Conservation (phyloP, 2,113 vertebrate species). For the Bujurquina vittata region DNA sequence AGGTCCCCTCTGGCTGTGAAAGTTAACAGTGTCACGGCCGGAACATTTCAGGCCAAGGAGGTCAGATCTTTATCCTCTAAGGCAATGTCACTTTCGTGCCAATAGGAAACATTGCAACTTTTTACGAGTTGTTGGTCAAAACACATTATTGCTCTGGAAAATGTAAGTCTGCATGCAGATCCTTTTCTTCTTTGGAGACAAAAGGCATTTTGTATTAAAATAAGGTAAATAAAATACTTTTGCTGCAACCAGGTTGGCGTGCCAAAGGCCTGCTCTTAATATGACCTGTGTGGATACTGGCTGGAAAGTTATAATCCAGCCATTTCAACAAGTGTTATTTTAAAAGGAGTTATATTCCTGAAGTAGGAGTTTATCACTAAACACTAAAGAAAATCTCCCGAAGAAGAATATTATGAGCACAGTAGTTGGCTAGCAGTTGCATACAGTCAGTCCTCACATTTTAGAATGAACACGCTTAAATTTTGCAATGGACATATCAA, state of each 20-base stretch:
- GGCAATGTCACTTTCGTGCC: constrained; percentile 7
- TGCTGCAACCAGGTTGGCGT: not conserved
- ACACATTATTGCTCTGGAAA: not conserved
- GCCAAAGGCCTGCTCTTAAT: not conserved
- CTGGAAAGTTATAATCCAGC: not conserved
- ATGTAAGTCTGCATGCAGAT: not conserved
- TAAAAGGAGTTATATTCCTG: not conserved
- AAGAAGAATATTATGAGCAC: not conserved
- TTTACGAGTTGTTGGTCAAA: not conserved
- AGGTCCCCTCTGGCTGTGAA: not conserved
- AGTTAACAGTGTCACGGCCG: not conserved
- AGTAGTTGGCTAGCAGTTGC: not conserved
- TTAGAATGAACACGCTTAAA: not conserved
- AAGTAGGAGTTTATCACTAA: too few relatives aligned
- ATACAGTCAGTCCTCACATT: not conserved
- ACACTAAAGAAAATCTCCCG: not conserved
- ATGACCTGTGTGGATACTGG: not conserved
- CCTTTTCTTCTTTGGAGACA: not conserved
- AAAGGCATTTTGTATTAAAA: not conserved
- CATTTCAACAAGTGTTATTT: not conserved
- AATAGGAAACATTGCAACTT: not conserved
- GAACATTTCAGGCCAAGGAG: constrained; percentile 16
- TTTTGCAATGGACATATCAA: constrained; percentile 33
- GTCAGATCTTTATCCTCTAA: constrained; percentile 36
- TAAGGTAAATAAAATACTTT: not conserved